Base-by-base conservation (phyloP, 1,140 invertebrate species). In the Vollenhovia emeryi region DNA sequence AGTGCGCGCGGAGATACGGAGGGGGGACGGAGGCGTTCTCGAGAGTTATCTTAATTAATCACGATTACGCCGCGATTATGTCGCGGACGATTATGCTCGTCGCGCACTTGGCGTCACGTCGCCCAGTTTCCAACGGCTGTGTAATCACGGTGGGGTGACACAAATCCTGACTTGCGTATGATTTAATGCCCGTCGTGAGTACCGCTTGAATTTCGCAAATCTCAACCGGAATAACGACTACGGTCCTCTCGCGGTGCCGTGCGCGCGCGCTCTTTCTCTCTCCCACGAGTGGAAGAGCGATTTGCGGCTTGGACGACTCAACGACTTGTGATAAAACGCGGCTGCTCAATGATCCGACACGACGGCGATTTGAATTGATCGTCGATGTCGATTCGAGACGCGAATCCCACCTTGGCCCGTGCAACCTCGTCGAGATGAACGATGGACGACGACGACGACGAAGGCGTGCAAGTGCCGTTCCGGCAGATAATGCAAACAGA, bases 401-500 rank as follows among this genome's bases (percentile, higher is more conserved):
- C 78, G 86, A 88, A 91, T 89, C 87, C 40, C 76, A 87, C n/a
- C n/a, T 64, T 40, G 21, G 13, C 8, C 18, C 73, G 24, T 21
- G 82, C 76, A 76, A 80, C 55, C 48, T 64, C 62, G 71, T 57
- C 76, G 76, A 73, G 71, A 84, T 85, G 87, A 52, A 30, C 60
- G 50, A 62, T 43, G 57, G n/a, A 76, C 66, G 69, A 27, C 30
- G 21, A 76, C 73, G 69, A 76, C 59, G 64, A 59, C 62, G 57
- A 55, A 24, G 55, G 57, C 45, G 83, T 33, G 68, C 48, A 45
- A 83, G 59, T 85, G 84, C 88, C 88, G 87, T 88, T 89, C 82
- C 50, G 45, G 71, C 55, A 24, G 83, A 88, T 86, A 87, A 82
- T 71, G 85, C 91, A 90, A 91, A 91, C 88, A 84, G 91, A 91